These are phyloP conservation scores for Spea multiplicata DNA, from an alignment of 2,113 vertebrate genomes.

Conservation along the genomic window DNA sequence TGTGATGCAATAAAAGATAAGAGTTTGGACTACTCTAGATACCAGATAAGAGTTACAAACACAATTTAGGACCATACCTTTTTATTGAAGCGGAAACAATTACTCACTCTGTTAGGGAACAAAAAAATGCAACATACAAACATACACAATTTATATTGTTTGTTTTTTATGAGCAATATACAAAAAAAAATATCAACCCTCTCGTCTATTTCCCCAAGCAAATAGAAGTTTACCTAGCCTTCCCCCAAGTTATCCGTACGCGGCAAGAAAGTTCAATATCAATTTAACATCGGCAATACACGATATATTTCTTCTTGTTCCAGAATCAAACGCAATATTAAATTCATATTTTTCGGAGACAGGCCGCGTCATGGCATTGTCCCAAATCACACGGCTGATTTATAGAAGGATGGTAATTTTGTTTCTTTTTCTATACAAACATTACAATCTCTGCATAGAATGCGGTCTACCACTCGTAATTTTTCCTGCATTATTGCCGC, in stretches of 20 bases:
- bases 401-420: constrained; percentile 39
- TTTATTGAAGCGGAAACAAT: too few relatives aligned
- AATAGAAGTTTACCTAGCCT: background rate
- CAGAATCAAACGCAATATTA: constrained; percentile 18
- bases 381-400: constrained; percentile 39
- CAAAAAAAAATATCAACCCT: background rate
- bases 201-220: background rate
- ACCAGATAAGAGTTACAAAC: too few relatives aligned
- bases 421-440: constrained; percentile 9
- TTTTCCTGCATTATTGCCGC: constrained; percentile 2
- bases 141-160: too few relatives aligned
- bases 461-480: background rate
- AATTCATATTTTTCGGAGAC: constrained; percentile 35
- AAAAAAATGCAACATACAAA: too few relatives aligned
- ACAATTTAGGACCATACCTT: too few relatives aligned
- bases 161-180: too few relatives aligned
- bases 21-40: too few relatives aligned
- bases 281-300: constrained; percentile 2
- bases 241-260: background rate
- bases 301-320: background rate
- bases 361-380: constrained; percentile 9
- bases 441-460: constrained; percentile 1
- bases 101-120: too few relatives aligned
- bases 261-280: constrained; percentile 5
- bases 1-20: too few relatives aligned